phyloP scores from a whole-genome alignment of 2,113 vertebrate genomes.

The Myrmophylax atrothorax region DNA sequence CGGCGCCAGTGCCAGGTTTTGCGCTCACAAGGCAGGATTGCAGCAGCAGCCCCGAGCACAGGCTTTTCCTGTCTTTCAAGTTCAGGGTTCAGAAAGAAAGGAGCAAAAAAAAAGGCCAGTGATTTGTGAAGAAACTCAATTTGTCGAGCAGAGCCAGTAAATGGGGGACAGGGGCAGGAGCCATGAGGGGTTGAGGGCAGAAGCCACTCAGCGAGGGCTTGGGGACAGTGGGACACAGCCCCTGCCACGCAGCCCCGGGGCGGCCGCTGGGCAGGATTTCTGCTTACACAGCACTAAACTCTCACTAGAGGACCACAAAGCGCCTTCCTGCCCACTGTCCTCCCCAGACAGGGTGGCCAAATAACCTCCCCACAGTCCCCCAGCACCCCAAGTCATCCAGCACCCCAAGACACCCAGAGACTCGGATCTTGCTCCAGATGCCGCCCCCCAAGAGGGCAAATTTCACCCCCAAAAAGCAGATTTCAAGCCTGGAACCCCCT shows the following conservation, averaged over 20 bases:
- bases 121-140: neutral
- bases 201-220: rapidly evolving
- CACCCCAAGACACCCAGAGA: rapidly evolving
- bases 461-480: neutral
- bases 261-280: neutral
- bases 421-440: rapidly evolving
- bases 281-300: neutral
- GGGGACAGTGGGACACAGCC: neutral
- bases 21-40: neutral
- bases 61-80: slow-evolving; percentile 69
- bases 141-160: neutral
- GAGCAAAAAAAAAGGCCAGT: neutral
- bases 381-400: neutral
- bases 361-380: neutral
- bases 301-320: neutral
- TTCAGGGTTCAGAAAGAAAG: slow-evolving; percentile 42
- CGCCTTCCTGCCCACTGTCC: neutral
- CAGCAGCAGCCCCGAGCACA: slow-evolving; percentile 28
- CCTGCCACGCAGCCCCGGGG: neutral
- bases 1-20: slow-evolving; percentile 3
- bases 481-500: neutral
- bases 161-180: neutral
- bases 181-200: neutral
- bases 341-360: rapidly evolving
- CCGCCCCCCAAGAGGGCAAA: neutral